Evolutionary conservation across 1,140 invertebrate genomes (phyloP), one percentile per base, ranked within the genome.

Genomic region (Cylas formicarius): DNA sequence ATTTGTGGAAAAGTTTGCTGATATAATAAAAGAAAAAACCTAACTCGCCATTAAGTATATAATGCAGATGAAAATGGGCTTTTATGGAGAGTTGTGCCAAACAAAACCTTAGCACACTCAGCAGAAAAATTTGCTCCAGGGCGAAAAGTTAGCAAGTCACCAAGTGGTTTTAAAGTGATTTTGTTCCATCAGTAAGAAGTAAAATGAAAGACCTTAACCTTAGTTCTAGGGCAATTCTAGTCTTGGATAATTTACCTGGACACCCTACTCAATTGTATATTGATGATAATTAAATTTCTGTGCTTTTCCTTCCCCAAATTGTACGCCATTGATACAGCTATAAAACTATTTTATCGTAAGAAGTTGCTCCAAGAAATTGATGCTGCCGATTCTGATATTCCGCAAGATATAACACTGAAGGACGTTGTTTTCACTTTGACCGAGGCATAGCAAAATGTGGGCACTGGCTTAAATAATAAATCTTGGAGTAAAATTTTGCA

Each of bases 161-260:
- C n/a, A n/a, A n/a, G n/a, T n/a, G n/a, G n/a, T n/a, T n/a, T n/a
- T n/a, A n/a, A n/a, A n/a, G n/a, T n/a, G n/a, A n/a, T n/a, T n/a
- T n/a, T n/a, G n/a, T n/a, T n/a, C n/a, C n/a, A n/a, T n/a, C n/a
- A n/a, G n/a, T n/a, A n/a, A n/a, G n/a, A n/a, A n/a, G n/a, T n/a
- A n/a, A n/a, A n/a, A 13, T 47, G 9, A 33, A n/a, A n/a, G n/a
- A n/a, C n/a, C 16, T 19, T 9, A 47, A 36, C 36, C 20, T 47
- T 10, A 43, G 43, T 8, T 11, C n/a, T 16, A 43, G 43, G 33
- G 44, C 49, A 16, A 6, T 48, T 16, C 44, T 65, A 10, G 19
- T 65, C 11, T 43, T 63, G 13, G 56, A 62, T 35, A 65, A 63
- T 53, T 53, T 53, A 17, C 54, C 51, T 22, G 27, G 48, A 35